phyloP scores from a whole-genome alignment of 2,888 invertebrate species.

The Hydrotaea diabolus region DNA sequence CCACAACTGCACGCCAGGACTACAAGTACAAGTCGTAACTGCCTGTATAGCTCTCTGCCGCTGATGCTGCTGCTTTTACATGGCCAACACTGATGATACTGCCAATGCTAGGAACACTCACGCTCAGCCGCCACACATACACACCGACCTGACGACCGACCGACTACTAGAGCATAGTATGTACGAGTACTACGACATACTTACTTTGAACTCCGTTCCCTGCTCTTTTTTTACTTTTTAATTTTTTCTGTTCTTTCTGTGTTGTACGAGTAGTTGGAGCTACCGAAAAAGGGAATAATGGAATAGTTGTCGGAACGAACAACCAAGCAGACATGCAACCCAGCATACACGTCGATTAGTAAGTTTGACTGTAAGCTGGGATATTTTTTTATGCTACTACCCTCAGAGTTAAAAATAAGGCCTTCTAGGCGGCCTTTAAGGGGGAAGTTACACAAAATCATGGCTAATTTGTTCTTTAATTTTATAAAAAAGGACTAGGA shows the following conservation, averaged over 20 bases:
- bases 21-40: slow-evolving; percentile 14
- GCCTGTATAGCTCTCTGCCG: background rate
- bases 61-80: slow-evolving; percentile 6
- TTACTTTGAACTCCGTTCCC: slow-evolving; percentile 42
- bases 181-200: background rate
- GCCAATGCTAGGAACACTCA: slow-evolving; percentile 9
- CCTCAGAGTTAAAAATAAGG: too few species aligned
- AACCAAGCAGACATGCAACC: background rate
- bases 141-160: too few species aligned
- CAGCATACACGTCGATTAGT: too few species aligned
- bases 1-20: background rate
- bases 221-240: background rate
- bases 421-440: too few species aligned
- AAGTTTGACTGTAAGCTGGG: background rate
- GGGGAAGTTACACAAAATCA: too few species aligned
- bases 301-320: slow-evolving; percentile 49
- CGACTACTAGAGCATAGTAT: too few species aligned
- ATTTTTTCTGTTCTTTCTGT: background rate
- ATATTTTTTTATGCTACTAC: too few species aligned
- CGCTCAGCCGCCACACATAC: background rate
- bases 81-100: slow-evolving; percentile 32
- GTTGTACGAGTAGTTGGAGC: slow-evolving; percentile 2
- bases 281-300: slow-evolving; percentile 66
- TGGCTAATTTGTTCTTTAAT: too few species aligned
- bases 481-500: too few species aligned